Percentiles rank a stretch among this genome's conserved stretches.
These are phyloP conservation scores for Pangasianodon hypophthalmus DNA, from an alignment of 2,113 vertebrate genomes.

Conservation along the genomic window DNA sequence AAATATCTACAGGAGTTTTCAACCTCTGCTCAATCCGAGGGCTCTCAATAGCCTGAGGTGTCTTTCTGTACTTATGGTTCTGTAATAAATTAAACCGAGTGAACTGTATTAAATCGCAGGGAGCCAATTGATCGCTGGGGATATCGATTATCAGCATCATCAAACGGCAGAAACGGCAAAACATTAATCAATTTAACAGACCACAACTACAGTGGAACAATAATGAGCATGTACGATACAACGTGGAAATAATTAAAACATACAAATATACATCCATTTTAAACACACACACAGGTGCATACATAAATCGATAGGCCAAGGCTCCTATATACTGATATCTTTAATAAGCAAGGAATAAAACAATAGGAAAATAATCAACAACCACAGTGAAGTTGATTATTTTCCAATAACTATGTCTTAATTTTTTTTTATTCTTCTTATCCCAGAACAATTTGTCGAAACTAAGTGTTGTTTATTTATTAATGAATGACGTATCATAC, in stretches of 20 bases:
- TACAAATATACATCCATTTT: background rate
- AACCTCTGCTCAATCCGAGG: slow-evolving; percentile 23
- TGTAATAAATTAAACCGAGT: background rate
- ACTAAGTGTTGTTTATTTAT: background rate
- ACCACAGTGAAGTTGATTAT: background rate
- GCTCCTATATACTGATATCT: background rate
- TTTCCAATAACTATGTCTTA: background rate
- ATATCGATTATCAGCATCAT: background rate
- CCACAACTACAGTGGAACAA: background rate
- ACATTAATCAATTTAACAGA: slow-evolving; percentile 14
- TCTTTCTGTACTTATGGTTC: slow-evolving; percentile 10
- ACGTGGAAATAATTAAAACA: background rate
- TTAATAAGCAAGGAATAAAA: background rate
- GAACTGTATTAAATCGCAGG: slow-evolving; percentile 4
- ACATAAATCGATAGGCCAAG: background rate
- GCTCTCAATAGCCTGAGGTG: slow-evolving; percentile 20
- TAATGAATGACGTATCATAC: background rate
- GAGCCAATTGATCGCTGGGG: background rate
- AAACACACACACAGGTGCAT: background rate
- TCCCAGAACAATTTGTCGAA: background rate
- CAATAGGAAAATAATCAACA: background rate
- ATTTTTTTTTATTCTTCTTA: background rate
- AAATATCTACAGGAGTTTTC: slow-evolving; percentile 45
- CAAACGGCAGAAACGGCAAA: background rate
- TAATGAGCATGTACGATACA: too few species aligned